phyloP scores from a whole-genome alignment of 1,140 invertebrate genomes.

The Whitmania pigra region DNA sequence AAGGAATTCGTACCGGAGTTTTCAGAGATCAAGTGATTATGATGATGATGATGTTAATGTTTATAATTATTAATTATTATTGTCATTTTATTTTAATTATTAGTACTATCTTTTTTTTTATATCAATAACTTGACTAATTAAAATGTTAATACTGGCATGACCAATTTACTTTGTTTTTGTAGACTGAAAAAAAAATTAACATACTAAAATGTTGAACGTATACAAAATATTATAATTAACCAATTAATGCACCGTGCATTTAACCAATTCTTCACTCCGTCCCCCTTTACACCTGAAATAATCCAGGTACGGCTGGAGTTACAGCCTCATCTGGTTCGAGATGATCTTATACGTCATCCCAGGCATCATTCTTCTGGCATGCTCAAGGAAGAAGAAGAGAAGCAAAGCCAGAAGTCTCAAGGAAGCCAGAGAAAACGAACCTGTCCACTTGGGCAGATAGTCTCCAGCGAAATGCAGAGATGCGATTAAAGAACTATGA shows the following conservation, averaged over 20 bases:
- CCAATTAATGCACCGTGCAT: too few species aligned
- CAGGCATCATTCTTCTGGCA: slow-evolving; percentile 60
- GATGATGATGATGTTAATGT: not conserved
- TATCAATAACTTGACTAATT: too few species aligned
- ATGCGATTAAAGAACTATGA: too few species aligned
- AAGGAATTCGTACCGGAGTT: slow-evolving; percentile 2
- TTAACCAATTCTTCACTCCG: not conserved
- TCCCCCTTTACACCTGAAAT: not conserved
- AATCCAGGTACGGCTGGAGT: slow-evolving; percentile 50
- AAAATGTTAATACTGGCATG: too few species aligned
- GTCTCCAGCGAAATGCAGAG: too few species aligned
- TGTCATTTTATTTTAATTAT: not conserved
- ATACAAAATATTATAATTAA: too few species aligned
- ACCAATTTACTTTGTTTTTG: too few species aligned
- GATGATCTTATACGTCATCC: slow-evolving; percentile 56
- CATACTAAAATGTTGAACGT: too few species aligned
- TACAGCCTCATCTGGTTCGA: slow-evolving; percentile 66
- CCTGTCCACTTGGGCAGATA: slow-evolving; percentile 62
- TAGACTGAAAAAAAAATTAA: too few species aligned
- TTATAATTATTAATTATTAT: too few species aligned
- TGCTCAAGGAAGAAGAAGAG: slow-evolving; percentile 62
- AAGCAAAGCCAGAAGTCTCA: slow-evolving; percentile 54
- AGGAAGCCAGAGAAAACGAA: slow-evolving; percentile 68
- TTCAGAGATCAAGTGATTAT: not conserved
- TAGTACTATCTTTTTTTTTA: too few species aligned